Evolutionary conservation across 1,140 invertebrate genomes (phyloP).

Genomic region (Philotrypesis tridentata): DNA sequence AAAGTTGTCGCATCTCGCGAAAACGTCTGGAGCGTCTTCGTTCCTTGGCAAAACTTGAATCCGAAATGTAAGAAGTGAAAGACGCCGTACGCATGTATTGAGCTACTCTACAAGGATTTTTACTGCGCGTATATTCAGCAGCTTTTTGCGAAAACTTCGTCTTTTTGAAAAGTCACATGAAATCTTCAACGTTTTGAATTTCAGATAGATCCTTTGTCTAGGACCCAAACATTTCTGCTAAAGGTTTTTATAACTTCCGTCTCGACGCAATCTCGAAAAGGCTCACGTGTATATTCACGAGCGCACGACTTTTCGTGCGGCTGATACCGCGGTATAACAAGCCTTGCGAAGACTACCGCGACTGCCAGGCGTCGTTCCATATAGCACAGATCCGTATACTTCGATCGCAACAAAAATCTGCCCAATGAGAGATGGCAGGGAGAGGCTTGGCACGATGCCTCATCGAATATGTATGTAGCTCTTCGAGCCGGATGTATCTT

Average conservation of each 20-base stretch:
- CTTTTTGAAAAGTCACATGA: too few species aligned
- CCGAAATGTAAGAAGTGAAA: neutral
- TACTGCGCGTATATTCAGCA: neutral
- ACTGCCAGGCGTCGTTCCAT: neutral
- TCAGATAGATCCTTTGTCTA: too few species aligned
- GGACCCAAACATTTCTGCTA: too few species aligned
- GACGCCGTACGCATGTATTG: too few species aligned
- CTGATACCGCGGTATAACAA: neutral
- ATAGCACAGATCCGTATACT: neutral
- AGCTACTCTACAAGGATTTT: neutral
- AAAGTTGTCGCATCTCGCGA: neutral
- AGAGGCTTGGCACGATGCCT: constrained; percentile 35
- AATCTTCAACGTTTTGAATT: too few species aligned
- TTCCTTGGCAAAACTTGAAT: neutral
- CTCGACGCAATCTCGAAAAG: neutral
- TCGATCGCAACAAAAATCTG: constrained; percentile 21
- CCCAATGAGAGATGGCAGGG: neutral
- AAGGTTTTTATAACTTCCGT: too few species aligned
- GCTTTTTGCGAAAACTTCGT: too few species aligned
- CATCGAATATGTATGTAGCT: neutral
- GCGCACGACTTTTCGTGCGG: neutral
- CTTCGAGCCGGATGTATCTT: neutral
- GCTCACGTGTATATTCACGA: neutral
- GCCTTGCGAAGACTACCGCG: neutral
- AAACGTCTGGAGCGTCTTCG: neutral